Percentiles rank a stretch among this genome's conserved stretches.
These are phyloP conservation scores for Hydrolagus affinis DNA, from an alignment of 2,113 vertebrate genomes.

Conservation along the genomic window DNA sequence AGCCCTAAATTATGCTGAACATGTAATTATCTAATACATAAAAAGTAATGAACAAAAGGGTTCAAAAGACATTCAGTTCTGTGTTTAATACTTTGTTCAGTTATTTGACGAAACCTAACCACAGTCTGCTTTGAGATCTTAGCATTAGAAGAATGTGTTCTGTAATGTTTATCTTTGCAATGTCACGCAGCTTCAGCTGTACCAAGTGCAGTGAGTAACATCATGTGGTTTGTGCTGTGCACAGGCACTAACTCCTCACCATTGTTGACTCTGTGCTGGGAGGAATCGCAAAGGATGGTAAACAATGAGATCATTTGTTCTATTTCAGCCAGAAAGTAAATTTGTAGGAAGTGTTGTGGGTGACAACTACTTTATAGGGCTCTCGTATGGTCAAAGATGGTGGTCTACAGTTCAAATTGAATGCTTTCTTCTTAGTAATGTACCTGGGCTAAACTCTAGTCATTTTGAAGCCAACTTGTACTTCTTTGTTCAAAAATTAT, in stretches of 20 bases:
- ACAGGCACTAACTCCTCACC: neutral
- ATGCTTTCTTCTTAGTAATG: too few species aligned
- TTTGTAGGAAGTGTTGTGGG: neutral
- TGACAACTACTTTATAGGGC: neutral
- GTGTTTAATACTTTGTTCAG: neutral
- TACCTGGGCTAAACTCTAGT: too few species aligned
- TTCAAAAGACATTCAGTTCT: neutral
- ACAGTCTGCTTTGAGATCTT: neutral
- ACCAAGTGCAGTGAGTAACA: neutral
- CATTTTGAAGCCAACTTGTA: too few species aligned
- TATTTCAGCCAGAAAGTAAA: neutral
- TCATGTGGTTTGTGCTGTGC: neutral
- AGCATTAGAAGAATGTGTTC: neutral
- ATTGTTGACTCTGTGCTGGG: too few species aligned
- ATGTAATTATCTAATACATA: neutral
- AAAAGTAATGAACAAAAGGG: neutral
- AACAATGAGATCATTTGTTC: neutral
- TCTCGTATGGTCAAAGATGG: neutral
- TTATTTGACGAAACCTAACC: neutral
- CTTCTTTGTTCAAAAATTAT: too few species aligned
- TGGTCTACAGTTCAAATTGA: too few species aligned
- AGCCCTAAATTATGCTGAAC: neutral
- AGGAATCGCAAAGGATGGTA: neutral
- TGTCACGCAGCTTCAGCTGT: neutral
- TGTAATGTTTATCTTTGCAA: neutral